Percentiles rank a stretch among this genome's conserved stretches.
phyloP scores from a whole-genome alignment of 2,888 invertebrate species.

The Drosophila maculinotata region DNA sequence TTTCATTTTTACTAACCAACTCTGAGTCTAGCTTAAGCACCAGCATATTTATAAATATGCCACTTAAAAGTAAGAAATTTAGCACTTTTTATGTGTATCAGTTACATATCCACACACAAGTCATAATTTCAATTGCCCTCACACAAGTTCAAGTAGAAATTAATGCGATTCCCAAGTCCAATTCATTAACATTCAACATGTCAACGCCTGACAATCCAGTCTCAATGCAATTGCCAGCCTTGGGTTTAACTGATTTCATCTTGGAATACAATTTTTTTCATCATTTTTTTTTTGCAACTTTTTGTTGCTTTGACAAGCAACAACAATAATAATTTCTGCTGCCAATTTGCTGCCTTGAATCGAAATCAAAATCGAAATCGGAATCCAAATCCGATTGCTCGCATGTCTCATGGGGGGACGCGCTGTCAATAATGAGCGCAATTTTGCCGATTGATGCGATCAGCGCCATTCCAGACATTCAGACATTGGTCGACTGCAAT shows the following conservation, averaged over 20 bases:
- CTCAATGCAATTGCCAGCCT: conserved; percentile 66
- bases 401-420: conserved; percentile 35
- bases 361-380: conserved; percentile 35
- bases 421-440: conserved; percentile 42
- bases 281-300: conserved; percentile 19
- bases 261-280: conserved; percentile 56
- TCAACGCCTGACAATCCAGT: conserved; percentile 64
- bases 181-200: conserved; percentile 71
- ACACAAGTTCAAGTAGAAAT: conserved; percentile 42
- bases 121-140: conserved; percentile 33
- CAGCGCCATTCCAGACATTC: conserved; percentile 45
- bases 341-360: conserved; percentile 57
- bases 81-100: conserved; percentile 3
- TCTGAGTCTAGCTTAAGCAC: too few relatives aligned
- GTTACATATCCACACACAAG: neutral
- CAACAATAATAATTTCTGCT: conserved; percentile 37
- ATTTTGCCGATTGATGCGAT: conserved; percentile 65
- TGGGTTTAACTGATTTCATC: conserved; percentile 70
- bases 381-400: conserved; percentile 23
- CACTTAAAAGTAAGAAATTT: too few relatives aligned
- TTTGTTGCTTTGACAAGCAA: conserved; percentile 54
- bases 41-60: too few relatives aligned
- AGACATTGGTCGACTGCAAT: conserved; percentile 38
- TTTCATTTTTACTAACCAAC: too few relatives aligned
- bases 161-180: conserved; percentile 34